A percentile compares a stretch with the other conserved stretches of the same genome.
Conservation (phyloP, 2,797 vertebrate genomes). For the Gadopsis marmoratus region DNA sequence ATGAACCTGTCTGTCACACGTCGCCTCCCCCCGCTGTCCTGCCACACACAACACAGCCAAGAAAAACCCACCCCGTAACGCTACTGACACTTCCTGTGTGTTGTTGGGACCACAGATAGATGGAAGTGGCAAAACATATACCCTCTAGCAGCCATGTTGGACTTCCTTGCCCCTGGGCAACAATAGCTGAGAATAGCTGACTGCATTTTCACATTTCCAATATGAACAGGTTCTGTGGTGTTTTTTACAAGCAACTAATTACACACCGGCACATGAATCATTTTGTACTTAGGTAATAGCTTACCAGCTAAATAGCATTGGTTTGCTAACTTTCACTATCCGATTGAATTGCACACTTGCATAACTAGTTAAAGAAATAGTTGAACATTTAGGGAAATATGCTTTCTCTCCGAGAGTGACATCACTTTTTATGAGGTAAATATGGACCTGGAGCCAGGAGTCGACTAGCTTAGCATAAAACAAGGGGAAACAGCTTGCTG, state of each 20-base stretch:
- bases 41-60: conserved; percentile 47
- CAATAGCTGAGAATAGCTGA: background rate
- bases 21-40: conserved; percentile 46
- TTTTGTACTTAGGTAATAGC: background rate
- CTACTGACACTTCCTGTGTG: conserved; percentile 54
- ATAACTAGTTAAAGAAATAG: background rate
- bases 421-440: too few species aligned
- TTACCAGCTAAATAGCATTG: background rate
- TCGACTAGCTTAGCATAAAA: background rate
- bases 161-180: background rate
- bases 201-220: conserved; percentile 2
- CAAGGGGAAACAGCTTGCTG: background rate
- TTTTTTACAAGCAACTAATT: background rate
- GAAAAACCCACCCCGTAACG: conserved; percentile 38
- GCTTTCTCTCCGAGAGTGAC: background rate
- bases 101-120: conserved; percentile 29
- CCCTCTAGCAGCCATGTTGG: conserved; percentile 2
- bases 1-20: conserved; percentile 69
- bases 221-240: background rate
- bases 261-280: background rate
- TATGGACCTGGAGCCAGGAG: background rate
- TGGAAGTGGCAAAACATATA: background rate
- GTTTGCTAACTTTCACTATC: background rate
- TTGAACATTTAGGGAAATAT: background rate
- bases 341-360: background rate